Percentiles rank a stretch among this genome's conserved stretches.
phyloP scores from a whole-genome alignment of 2,888 invertebrate genomes.

The Raillietiella orientalis region DNA sequence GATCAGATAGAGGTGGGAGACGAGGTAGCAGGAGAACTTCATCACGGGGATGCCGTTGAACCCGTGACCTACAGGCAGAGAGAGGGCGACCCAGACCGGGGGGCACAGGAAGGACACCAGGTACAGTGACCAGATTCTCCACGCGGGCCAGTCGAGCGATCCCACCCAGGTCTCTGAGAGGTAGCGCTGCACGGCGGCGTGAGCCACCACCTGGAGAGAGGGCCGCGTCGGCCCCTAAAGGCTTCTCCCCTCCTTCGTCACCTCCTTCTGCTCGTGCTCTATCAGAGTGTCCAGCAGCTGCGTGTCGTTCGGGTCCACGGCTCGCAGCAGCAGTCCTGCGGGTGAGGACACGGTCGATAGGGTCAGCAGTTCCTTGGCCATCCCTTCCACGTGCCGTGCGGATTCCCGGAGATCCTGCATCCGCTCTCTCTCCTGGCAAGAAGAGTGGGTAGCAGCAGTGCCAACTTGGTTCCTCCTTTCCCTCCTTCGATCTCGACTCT shows the following conservation, averaged over 20 bases:
- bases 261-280: conserved; percentile 91
- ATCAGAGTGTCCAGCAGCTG: conserved; percentile 88
- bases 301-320: conserved; percentile 70
- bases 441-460: too few species aligned
- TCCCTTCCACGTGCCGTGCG: conserved; percentile 79
- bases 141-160: conserved; percentile 76
- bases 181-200: conserved; percentile 88
- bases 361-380: conserved; percentile 85
- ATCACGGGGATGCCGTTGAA: conserved; percentile 96
- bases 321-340: conserved; percentile 71
- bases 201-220: conserved; percentile 35
- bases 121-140: conserved; percentile 74
- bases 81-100: conserved; percentile 81
- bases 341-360: conserved; percentile 78
- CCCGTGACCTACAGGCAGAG: conserved; percentile 72
- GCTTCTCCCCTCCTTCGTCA: too few species aligned
- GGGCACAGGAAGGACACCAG: conserved; percentile 74
- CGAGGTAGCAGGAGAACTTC: conserved; percentile 97
- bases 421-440: conserved; percentile 60
- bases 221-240: too few species aligned
- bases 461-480: too few species aligned
- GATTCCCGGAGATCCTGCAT: conserved; percentile 85
- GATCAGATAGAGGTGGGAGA: conserved; percentile 93
- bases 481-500: too few species aligned
- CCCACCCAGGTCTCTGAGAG: conserved; percentile 96